phyloP scores from a whole-genome alignment of 2,113 vertebrate species.

The Maccullochella peelii region DNA sequence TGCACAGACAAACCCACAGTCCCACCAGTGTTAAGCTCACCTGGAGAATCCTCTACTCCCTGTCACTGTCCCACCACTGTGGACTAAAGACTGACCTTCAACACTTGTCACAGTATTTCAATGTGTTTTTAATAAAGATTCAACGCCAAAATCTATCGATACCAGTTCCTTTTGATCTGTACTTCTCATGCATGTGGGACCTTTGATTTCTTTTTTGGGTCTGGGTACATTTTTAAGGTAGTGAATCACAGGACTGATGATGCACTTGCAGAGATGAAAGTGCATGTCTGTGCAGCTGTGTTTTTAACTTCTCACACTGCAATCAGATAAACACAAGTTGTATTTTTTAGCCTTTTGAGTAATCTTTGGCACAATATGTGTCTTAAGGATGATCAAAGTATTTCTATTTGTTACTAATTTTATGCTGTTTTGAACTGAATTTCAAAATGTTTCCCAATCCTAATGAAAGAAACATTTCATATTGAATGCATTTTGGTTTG shows the following conservation, averaged over 20 bases:
- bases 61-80: not conserved
- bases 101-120: slow-evolving; percentile 15
- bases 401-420: slow-evolving; percentile 58
- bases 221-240: slow-evolving; percentile 49
- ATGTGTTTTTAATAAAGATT: slow-evolving; percentile 60
- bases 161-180: slow-evolving; percentile 63
- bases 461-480: slow-evolving; percentile 27
- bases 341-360: slow-evolving; percentile 46
- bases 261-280: slow-evolving; percentile 75
- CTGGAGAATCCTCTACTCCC: not conserved
- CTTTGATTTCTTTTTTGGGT: slow-evolving; percentile 58
- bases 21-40: not conserved
- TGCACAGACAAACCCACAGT: not conserved
- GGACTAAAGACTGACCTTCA: slow-evolving; percentile 9
- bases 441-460: slow-evolving; percentile 30
- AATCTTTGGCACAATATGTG: slow-evolving; percentile 58
- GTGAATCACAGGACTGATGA: slow-evolving; percentile 43
- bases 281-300: slow-evolving; percentile 55
- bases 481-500: not conserved
- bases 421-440: slow-evolving; percentile 48
- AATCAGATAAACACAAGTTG: slow-evolving; percentile 57
- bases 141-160: not conserved
- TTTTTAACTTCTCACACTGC: slow-evolving; percentile 48
- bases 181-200: slow-evolving; percentile 34
- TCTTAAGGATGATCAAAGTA: slow-evolving; percentile 71